Percentiles rank a stretch among this genome's conserved stretches.
Evolutionary conservation across 2,888 invertebrate species (phyloP).

Genomic region (Drosophila ezoana): DNA sequence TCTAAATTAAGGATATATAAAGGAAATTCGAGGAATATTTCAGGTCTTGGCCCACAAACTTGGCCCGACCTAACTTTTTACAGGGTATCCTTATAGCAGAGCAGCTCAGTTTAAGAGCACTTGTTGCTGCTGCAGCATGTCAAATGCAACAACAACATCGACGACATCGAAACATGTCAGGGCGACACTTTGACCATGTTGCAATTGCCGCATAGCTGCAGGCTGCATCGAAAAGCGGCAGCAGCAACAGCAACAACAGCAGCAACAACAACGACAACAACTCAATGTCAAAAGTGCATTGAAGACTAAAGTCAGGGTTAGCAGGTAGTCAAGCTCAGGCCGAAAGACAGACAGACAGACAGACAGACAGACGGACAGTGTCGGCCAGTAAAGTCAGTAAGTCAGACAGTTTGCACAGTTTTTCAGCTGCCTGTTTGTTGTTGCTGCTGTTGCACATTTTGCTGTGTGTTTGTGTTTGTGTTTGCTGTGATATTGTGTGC

Average conservation of each 20-base stretch:
- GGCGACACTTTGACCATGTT: constrained; percentile 75
- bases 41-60: too few species aligned
- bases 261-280: constrained; percentile 52
- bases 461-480: constrained; percentile 15
- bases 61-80: too few species aligned
- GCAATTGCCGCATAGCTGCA: constrained; percentile 49
- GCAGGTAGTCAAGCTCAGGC: constrained; percentile 46
- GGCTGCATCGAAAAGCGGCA: constrained; percentile 33
- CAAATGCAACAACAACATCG: constrained; percentile 25
- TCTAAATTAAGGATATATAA: too few species aligned
- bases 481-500: constrained; percentile 50
- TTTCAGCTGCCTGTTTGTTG: constrained; percentile 22
- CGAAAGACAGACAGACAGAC: constrained; percentile 18
- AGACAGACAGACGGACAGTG: constrained; percentile 28
- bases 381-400: constrained; percentile 39
- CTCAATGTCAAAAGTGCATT: constrained; percentile 78
- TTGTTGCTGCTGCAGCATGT: constrained; percentile 8
- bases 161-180: constrained; percentile 67
- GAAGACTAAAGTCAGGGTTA: constrained; percentile 77
- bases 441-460: constrained; percentile 8
- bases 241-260: constrained; percentile 33
- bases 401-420: constrained; percentile 44
- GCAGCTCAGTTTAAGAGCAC: not conserved
- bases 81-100: constrained; percentile 28
- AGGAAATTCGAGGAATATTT: too few species aligned